Evolutionary conservation across 2,797 vertebrate genomes (phyloP), one percentile per base, ranked within the genome.

Genomic region (Muscicapa comitata): DNA sequence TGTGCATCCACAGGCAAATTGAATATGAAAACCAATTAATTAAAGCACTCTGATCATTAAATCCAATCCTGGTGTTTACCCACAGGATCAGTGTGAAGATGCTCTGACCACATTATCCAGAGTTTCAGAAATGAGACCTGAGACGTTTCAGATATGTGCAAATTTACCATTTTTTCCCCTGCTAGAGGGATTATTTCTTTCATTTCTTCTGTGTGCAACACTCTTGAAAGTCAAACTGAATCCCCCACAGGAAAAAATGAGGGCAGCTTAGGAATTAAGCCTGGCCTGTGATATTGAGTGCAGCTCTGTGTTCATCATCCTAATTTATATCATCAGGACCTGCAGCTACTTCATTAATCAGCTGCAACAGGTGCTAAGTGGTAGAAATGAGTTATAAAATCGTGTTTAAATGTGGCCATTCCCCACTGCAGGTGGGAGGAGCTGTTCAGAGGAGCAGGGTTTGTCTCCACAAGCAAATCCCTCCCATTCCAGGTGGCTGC

Each of bases 11-110:
- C 79, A 14, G 29, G 63, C 55, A 95, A 92, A 95, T 1, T 53
- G 75, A 87, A 47, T 59, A 73, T 11, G 62, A 72, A 92, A 90
- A 89, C 13, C 62, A 95, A 77, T 94, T 81, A 92, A 90, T 90
- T 78, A 54, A 90, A 91, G 82, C 33, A 17, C 62, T 87, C 71
- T 58, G 74, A 74, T 94, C 42, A 43, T 55, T 40, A 12, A 20
- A 68, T 81, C 66, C 82, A 66, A 23, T 28, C 45, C 67, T 63
- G 48, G 33, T 70, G 74, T 91, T 97, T 91, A 85, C 90, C 88
- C 65, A 43, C 4, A 3, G 74, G 72, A 91, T 76, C 82, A 33
- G 59, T 31, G 83, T 65, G 85, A 77, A 54, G 79, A 74, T 88
- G 70, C 91, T 94, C 80, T 76, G 89, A 65, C 90, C 87, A 84